Evolutionary conservation across 2,888 invertebrate species (phyloP).

Genomic region (Yponomeuta plumbellus): DNA sequence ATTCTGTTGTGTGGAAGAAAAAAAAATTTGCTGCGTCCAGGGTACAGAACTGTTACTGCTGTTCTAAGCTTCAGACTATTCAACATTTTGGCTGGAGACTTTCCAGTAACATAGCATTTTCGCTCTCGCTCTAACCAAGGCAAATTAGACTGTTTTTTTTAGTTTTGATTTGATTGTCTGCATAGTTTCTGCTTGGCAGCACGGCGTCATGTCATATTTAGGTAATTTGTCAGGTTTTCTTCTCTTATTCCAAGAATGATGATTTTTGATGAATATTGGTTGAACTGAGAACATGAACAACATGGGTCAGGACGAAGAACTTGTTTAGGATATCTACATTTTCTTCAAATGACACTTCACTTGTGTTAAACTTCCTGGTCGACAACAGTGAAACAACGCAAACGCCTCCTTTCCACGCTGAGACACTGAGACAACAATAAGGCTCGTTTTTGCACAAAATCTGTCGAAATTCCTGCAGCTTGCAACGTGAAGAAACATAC

Average conservation of each 20-base stretch:
- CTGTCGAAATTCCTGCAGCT: conserved; percentile 16
- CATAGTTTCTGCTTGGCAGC: no score
- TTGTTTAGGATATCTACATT: conserved; percentile 17
- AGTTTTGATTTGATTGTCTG: no score
- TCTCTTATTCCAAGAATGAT: conserved; percentile 7
- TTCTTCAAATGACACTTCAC: conserved; percentile 18
- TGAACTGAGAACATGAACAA: no score
- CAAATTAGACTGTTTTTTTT: no score
- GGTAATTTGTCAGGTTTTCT: neutral
- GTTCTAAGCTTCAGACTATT: no score
- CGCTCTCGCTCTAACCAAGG: no score
- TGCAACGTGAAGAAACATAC: conserved; percentile 4
- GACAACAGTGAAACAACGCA: conserved; percentile 17
- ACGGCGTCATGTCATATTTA: conserved; percentile 11
- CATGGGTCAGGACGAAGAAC: conserved; percentile 18
- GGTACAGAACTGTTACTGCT: no score
- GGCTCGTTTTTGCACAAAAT: conserved; percentile 20
- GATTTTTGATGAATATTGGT: neutral
- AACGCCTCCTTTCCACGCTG: conserved; percentile 21
- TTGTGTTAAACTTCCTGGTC: conserved; percentile 17
- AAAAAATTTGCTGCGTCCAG: no score
- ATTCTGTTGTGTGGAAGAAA: no score
- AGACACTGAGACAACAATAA: conserved; percentile 21
- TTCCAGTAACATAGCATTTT: no score
- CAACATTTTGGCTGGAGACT: no score